Conservation (phyloP, 1,140 invertebrate species). For the Euwallacea fornicatus region DNA sequence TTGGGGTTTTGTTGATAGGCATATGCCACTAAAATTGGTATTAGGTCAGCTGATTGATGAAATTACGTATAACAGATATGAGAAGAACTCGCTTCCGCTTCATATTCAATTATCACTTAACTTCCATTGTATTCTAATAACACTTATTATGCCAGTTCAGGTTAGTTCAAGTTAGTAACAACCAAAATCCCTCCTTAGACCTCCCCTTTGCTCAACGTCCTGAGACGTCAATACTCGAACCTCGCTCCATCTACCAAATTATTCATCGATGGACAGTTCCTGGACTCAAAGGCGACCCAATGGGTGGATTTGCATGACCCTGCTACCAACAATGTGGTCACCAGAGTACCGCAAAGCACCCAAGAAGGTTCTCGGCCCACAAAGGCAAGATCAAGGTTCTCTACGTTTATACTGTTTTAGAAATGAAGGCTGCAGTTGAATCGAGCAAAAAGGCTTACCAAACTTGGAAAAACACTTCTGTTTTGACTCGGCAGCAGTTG, state of each 20-base stretch:
- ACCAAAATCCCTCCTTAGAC: background rate
- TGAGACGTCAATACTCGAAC: slow-evolving; percentile 47
- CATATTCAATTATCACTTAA: no score
- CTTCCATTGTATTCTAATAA: no score
- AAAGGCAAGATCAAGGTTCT: background rate
- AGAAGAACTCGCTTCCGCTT: no score
- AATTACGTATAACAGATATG: no score
- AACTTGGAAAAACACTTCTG: slow-evolving; percentile 89
- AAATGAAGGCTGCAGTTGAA: slow-evolving; percentile 90
- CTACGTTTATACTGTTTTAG: slow-evolving; percentile 50
- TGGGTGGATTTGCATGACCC: slow-evolving; percentile 96
- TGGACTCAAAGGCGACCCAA: slow-evolving; percentile 88
- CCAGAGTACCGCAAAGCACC: slow-evolving; percentile 88
- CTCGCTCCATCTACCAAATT: slow-evolving; percentile 78
- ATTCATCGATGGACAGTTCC: slow-evolving; percentile 93
- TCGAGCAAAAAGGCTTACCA: slow-evolving; percentile 80
- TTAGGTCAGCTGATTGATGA: no score
- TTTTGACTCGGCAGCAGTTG: slow-evolving; percentile 90
- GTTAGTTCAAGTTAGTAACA: no score
- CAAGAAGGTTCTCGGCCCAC: slow-evolving; percentile 51
- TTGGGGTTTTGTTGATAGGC: no score
- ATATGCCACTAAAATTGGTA: no score
- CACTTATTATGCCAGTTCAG: no score
- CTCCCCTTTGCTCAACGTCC: slow-evolving; percentile 18
- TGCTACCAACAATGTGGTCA: slow-evolving; percentile 83